Evolutionary conservation across 2,113 vertebrate species (phyloP).

Genomic region (Cinclus mexicanus): DNA sequence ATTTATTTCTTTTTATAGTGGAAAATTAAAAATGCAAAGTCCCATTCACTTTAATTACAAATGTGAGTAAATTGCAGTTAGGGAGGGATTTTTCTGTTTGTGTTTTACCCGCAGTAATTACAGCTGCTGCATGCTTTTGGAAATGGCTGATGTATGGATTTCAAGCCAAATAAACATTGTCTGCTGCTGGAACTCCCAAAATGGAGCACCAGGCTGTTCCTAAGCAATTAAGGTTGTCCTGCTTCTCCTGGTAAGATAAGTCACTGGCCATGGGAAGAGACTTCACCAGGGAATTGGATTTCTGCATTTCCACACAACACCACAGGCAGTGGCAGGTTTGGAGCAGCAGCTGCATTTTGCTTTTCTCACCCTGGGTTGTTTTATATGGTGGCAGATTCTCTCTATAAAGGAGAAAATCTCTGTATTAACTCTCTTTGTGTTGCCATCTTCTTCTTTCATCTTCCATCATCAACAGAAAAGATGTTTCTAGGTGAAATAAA

Average conservation of each 20-base stretch:
- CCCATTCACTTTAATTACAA: background rate
- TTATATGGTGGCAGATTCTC: background rate
- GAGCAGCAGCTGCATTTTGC: background rate
- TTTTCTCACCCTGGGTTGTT: background rate
- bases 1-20: background rate
- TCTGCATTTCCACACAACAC: background rate
- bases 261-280: background rate
- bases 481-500: background rate
- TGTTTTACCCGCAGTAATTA: background rate
- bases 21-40: background rate
- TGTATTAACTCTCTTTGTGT: background rate
- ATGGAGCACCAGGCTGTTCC: background rate
- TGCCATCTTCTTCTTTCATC: background rate
- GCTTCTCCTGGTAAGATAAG: background rate
- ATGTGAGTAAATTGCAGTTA: background rate
- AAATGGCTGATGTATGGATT: background rate
- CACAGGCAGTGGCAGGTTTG: background rate
- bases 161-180: background rate
- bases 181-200: background rate
- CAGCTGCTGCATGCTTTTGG: background rate
- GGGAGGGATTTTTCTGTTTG: background rate
- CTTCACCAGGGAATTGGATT: background rate
- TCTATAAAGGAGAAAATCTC: background rate
- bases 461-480: background rate
- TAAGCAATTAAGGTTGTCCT: background rate